phyloP scores from a whole-genome alignment of 1,140 invertebrate genomes.

The Artemia franciscana region DNA sequence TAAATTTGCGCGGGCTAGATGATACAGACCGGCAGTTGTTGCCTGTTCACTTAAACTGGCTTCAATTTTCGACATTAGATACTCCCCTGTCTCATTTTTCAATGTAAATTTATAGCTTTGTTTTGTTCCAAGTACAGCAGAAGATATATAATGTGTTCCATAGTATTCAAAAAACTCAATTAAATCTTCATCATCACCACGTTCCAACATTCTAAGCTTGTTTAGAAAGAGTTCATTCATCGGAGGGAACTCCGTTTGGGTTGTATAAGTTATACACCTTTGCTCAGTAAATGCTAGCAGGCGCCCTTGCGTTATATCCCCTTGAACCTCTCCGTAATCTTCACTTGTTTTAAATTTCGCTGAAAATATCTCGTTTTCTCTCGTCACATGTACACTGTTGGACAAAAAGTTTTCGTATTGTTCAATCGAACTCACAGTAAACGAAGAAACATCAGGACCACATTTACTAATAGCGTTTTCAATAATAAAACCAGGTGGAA shows the following conservation, averaged over 20 bases:
- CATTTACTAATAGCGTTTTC: background rate
- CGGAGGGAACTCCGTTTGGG: background rate
- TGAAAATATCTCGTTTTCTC: background rate
- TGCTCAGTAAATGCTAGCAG: background rate
- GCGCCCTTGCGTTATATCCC: background rate
- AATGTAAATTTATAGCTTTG: conserved; percentile 1
- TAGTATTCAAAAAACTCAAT: conserved; percentile 5
- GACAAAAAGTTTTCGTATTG: background rate
- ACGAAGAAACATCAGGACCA: conserved; percentile 2
- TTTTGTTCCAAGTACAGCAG: conserved; percentile 1
- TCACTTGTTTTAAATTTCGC: conserved; percentile 1
- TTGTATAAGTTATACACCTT: background rate
- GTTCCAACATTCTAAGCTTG: background rate
- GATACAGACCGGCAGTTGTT: conserved; percentile 2
- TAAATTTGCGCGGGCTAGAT: conserved; percentile 2
- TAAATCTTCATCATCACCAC: conserved; percentile 2
- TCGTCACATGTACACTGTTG: background rate
- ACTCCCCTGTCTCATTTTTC: background rate
- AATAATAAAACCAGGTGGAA: background rate
- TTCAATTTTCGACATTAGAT: background rate
- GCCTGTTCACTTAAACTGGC: background rate
- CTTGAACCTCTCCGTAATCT: background rate
- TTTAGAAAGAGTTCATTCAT: conserved; percentile 1
- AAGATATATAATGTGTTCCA: conserved; percentile 3
- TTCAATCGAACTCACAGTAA: background rate